A percentile compares a stretch with the other conserved stretches of the same genome.
phyloP scores from a whole-genome alignment of 2,888 invertebrate genomes.

The Agriopis aurantiaria region DNA sequence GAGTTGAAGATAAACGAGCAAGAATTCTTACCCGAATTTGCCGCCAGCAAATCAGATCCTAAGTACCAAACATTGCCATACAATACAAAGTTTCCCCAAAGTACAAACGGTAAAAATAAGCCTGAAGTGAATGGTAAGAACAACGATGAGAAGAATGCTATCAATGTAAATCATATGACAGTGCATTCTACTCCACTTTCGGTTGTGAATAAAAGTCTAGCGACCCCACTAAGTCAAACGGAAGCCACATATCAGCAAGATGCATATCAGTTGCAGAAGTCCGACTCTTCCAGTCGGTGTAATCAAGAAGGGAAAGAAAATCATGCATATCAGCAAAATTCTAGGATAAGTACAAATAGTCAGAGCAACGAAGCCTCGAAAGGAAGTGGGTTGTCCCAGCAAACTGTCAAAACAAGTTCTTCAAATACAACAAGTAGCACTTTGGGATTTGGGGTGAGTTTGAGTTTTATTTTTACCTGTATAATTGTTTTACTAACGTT shows the following conservation, averaged over 20 bases:
- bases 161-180: slow-evolving; percentile 84
- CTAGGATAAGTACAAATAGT: slow-evolving; percentile 79
- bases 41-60: slow-evolving; percentile 93
- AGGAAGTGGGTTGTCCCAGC: slow-evolving; percentile 66
- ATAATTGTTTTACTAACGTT: slow-evolving; percentile 26
- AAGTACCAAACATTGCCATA: slow-evolving; percentile 97
- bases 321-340: slow-evolving; percentile 83
- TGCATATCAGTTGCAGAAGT: slow-evolving; percentile 85
- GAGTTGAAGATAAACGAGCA: slow-evolving; percentile 83
- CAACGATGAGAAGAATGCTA: slow-evolving; percentile 75
- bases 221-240: slow-evolving; percentile 88
- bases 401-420: slow-evolving; percentile 73
- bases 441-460: slow-evolving; percentile 81
- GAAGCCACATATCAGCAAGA: slow-evolving; percentile 85
- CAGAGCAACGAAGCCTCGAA: slow-evolving; percentile 74
- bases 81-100: slow-evolving; percentile 93
- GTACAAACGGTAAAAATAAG: slow-evolving; percentile 76
- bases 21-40: slow-evolving; percentile 89
- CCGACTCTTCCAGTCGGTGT: slow-evolving; percentile 82
- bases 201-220: slow-evolving; percentile 88
- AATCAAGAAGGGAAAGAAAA: slow-evolving; percentile 85
- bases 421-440: slow-evolving; percentile 76
- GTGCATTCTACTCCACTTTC: slow-evolving; percentile 84
- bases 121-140: slow-evolving; percentile 73
- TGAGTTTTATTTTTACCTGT: slow-evolving; percentile 46